A percentile compares a stretch with the other conserved stretches of the same genome.
Evolutionary conservation across 2,113 vertebrate genomes (phyloP).

Genomic region (Opisthocomus hoazin): DNA sequence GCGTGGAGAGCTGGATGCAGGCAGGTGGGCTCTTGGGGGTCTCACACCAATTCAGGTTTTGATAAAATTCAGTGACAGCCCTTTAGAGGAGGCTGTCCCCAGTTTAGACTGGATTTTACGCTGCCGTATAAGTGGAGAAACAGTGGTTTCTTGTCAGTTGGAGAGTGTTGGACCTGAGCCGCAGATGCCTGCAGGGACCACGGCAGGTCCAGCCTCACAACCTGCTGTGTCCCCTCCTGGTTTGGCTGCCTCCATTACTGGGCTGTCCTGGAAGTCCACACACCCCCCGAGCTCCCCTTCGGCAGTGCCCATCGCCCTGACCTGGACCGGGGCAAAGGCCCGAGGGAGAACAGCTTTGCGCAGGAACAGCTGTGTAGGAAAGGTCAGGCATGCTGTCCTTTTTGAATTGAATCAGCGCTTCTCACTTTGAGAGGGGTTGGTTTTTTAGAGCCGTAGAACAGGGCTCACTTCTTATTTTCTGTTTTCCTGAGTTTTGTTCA

Average conservation of each 20-base stretch:
- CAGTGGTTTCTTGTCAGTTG: background rate
- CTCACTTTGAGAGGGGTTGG: background rate
- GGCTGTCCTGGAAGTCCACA: background rate
- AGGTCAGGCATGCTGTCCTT: background rate
- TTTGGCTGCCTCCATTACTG: background rate
- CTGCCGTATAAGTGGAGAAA: background rate
- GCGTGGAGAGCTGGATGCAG: rapidly evolving
- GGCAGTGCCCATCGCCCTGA: background rate
- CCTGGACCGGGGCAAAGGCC: background rate
- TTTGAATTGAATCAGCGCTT: background rate
- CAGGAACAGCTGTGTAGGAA: background rate
- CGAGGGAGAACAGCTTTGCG: background rate
- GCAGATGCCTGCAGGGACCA: rapidly evolving
- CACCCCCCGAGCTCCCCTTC: rapidly evolving
- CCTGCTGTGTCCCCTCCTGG: background rate
- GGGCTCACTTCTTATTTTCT: background rate
- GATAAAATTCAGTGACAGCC: background rate
- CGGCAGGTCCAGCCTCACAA: background rate
- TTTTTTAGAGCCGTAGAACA: background rate
- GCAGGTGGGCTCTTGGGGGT: rapidly evolving
- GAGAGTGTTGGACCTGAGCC: background rate
- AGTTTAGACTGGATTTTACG: background rate
- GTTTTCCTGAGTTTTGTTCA: background rate
- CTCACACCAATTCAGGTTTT: background rate
- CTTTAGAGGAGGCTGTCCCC: background rate